Percentiles rank a stretch among this genome's conserved stretches.
Evolutionary conservation across 2,888 invertebrate species (phyloP).

Genomic region (Halictus ligatus): DNA sequence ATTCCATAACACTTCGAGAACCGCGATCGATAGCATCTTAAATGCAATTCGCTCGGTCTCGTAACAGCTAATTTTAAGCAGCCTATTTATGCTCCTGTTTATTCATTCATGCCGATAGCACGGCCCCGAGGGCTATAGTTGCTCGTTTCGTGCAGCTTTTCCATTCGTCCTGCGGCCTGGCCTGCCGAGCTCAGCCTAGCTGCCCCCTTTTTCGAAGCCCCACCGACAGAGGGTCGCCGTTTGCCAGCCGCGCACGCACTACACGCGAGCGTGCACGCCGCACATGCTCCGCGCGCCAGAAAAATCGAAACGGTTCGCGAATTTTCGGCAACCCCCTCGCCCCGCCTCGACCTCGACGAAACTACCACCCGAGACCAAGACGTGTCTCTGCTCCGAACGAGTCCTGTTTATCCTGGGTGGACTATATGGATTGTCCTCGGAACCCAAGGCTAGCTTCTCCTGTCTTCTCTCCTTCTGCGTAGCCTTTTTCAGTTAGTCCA

Average conservation of each 20-base stretch:
- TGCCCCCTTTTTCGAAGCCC: slow-evolving; percentile 66
- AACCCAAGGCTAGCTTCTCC: no score
- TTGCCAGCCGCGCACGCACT: slow-evolving; percentile 51
- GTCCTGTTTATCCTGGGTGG: no score
- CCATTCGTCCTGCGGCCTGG: slow-evolving; percentile 63
- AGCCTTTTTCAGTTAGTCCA: no score
- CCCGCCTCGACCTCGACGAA: not conserved
- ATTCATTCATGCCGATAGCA: slow-evolving; percentile 77
- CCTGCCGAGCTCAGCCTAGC: slow-evolving; percentile 40
- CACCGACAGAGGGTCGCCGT: slow-evolving; percentile 38
- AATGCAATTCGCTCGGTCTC: slow-evolving; percentile 74
- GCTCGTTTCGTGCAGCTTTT: slow-evolving; percentile 74
- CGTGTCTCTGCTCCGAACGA: no score
- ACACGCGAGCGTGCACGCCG: slow-evolving; percentile 25
- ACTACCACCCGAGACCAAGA: not conserved
- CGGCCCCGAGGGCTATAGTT: slow-evolving; percentile 56
- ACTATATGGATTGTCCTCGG: no score
- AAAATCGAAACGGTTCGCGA: slow-evolving; percentile 15
- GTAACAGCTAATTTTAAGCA: slow-evolving; percentile 78
- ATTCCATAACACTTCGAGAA: slow-evolving; percentile 52
- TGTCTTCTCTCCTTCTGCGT: no score
- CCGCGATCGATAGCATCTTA: slow-evolving; percentile 74
- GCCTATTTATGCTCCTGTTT: slow-evolving; percentile 76
- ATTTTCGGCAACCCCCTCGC: not conserved
- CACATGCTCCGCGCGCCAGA: slow-evolving; percentile 37